A percentile compares a stretch with the other conserved stretches of the same genome.
Conservation (phyloP, 2,888 invertebrate species). For the Nephrotoma appendiculata region DNA sequence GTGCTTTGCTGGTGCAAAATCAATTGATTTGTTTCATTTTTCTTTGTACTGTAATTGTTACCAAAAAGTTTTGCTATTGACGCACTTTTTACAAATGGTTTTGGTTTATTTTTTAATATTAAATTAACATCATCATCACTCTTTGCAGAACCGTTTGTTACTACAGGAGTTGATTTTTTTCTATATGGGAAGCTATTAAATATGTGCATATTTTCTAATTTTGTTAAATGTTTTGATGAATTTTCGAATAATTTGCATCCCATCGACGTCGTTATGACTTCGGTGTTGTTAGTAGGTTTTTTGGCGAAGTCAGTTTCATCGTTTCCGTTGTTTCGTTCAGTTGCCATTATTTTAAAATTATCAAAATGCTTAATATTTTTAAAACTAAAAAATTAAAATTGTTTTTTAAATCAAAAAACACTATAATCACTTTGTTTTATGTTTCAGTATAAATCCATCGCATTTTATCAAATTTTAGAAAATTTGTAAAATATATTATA, state of each 20-base stretch:
- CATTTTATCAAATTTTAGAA: background rate
- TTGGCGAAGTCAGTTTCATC: background rate
- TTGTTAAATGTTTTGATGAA: conserved; percentile 8
- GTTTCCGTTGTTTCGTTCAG: background rate
- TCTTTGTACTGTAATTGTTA: conserved; percentile 31
- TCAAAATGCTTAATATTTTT: background rate
- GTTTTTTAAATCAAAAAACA: background rate
- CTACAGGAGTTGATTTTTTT: conserved; percentile 9
- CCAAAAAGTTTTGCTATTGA: conserved; percentile 30
- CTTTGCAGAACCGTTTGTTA: conserved; percentile 10
- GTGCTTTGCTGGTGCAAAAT: conserved; percentile 1
- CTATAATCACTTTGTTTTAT: background rate
- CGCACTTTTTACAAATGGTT: conserved; percentile 27
- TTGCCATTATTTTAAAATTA: background rate
- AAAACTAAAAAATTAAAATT: background rate
- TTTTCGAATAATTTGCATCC: background rate
- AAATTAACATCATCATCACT: conserved; percentile 3
- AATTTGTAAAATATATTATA: background rate
- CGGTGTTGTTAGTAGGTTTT: background rate
- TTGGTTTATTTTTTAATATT: conserved; percentile 18
- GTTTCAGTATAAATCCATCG: background rate
- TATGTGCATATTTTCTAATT: conserved; percentile 13
- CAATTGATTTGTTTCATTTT: conserved; percentile 22
- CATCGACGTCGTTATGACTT: background rate
- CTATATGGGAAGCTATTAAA: conserved; percentile 11